Base-by-base conservation (phyloP, 2,888 invertebrate genomes). In the Herminia tarsipennalis region DNA sequence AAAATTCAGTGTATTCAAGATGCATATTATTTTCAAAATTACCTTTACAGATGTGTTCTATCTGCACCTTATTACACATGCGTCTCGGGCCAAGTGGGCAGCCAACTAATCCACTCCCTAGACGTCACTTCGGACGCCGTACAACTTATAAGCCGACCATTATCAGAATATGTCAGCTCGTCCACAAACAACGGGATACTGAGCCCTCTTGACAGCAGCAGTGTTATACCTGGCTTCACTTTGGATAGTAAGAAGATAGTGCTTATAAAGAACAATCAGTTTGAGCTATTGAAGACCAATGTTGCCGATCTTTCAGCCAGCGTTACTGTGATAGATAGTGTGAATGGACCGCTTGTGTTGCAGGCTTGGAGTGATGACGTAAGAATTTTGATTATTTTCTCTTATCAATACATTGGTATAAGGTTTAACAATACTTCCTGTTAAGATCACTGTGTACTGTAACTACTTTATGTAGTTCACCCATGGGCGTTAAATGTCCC, bases 21-120 rank as follows among this genome's bases (percentile, higher is more conserved):
- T 28, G n/a, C 4, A 3, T 37, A 2, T 37, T 6, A 34, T 27
- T 40, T 18, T 12, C n/a, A n/a, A n/a, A n/a, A n/a, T n/a, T n/a
- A 46, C 34, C 3, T 21, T 78, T 91, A 37, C 83, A 94, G 94
- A 55, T 96, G 96, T 77, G 76, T 93, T 4, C 64, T 94, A 37
- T 90, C 94, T 20, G 92, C 93, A 1, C 93, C 93, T 3, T 94
- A 93, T 76, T 94, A 94, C 78, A 92, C 93, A 3, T 96, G 96
- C 65, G 60, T 94, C 14, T 93, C 94, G 0, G 92, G 91, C 8
- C 81, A 78, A 3, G 48, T 47, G 6, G 85, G 83, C 40, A 85
- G 81, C 12, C 81, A 92, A 47, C 88, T 94, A 49, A 73, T 96
- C 10, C 89, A 94, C 20, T 93, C 94, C 5, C 70, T 95, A 13